phyloP scores from a whole-genome alignment of 23 tunicate species.

The Ciona savignyi region DNA sequence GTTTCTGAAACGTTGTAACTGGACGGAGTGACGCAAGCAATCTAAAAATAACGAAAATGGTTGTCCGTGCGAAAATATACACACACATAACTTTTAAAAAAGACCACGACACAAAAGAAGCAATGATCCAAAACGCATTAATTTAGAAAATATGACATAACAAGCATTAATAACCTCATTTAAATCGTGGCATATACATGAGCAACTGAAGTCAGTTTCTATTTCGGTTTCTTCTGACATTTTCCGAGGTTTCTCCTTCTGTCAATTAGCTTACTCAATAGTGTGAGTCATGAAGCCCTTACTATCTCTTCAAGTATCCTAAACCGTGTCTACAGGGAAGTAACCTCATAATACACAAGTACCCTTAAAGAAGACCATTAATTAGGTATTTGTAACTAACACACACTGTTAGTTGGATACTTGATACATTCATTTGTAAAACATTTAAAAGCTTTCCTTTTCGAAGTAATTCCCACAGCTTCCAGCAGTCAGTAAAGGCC shows the following conservation, averaged over 20 bases:
- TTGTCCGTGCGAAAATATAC: not conserved
- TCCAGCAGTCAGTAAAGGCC: too few species aligned
- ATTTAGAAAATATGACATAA: not conserved
- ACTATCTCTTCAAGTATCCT: not conserved
- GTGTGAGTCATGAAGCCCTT: too few species aligned
- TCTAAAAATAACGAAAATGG: conserved; percentile 25
- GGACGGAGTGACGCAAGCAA: conserved; percentile 85
- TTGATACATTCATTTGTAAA: too few species aligned
- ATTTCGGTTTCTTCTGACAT: conserved; percentile 30
- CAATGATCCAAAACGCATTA: not conserved
- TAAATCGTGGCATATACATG: conserved; percentile 51
- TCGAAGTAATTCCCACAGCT: too few species aligned
- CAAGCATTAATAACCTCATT: too few species aligned
- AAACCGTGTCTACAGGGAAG: not conserved
- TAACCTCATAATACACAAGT: not conserved
- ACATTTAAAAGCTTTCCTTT: too few species aligned
- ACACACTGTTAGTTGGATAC: too few species aligned
- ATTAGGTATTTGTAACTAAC: not conserved
- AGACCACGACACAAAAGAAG: not conserved
- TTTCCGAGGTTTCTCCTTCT: not conserved
- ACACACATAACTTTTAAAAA: too few species aligned
- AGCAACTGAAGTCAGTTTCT: conserved; percentile 37
- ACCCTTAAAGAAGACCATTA: not conserved
- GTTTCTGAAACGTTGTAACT: conserved; percentile 70
- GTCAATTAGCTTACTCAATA: too few species aligned